A percentile compares a stretch with the other conserved stretches of the same genome.
Evolutionary conservation across 2,113 vertebrate species (phyloP).

Genomic region (Lycaon pictus): DNA sequence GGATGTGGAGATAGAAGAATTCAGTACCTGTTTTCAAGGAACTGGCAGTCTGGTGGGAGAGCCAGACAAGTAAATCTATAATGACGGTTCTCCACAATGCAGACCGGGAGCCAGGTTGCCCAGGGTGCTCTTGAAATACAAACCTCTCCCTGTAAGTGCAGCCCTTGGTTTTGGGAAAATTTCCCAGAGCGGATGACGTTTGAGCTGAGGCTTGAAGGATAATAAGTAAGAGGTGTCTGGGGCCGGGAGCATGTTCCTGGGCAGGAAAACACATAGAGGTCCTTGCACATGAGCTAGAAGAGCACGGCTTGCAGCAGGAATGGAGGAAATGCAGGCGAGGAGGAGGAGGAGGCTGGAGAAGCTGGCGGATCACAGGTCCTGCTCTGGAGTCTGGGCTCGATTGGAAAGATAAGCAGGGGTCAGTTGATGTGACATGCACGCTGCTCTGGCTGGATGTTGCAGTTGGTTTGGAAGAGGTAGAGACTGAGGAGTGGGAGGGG

Average conservation of each 20-base stretch:
- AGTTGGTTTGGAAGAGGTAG: not conserved
- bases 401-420: not conserved
- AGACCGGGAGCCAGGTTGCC: not conserved
- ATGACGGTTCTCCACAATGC: not conserved
- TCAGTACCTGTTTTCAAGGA: conserved; percentile 9
- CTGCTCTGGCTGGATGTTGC: not conserved
- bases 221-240: not conserved
- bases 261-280: not conserved
- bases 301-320: rapidly evolving
- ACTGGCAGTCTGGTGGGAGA: not conserved
- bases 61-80: not conserved
- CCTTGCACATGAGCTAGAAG: not conserved
- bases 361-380: not conserved
- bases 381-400: not conserved
- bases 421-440: rapidly evolving
- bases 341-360: not conserved
- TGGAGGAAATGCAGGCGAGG: not conserved
- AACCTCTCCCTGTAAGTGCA: not conserved
- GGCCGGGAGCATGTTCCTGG: not conserved
- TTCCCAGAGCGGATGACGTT: not conserved
- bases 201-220: not conserved
- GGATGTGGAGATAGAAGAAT: not conserved
- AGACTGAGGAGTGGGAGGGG: not conserved
- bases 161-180: conserved; percentile 2
- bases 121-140: not conserved